Conservation (phyloP, 2,888 invertebrate genomes). For the Leptura quadrifasciata region DNA sequence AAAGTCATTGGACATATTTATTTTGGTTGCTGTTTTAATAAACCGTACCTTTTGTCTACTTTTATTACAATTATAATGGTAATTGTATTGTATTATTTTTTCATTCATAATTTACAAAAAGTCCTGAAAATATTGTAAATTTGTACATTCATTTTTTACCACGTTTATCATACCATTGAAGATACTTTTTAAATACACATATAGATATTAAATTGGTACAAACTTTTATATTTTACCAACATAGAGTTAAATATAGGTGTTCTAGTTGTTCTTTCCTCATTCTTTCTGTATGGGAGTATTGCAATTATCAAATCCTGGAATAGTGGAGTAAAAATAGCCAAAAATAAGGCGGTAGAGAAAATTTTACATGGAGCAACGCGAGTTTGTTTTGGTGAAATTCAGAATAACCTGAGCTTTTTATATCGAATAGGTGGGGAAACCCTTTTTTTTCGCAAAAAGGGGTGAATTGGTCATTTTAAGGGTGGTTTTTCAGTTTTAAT, state of each 20-base stretch:
- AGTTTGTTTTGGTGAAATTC: no score
- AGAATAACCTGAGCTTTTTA: no score
- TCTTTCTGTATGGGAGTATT: background rate
- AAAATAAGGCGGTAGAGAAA: no score
- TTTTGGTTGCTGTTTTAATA: background rate
- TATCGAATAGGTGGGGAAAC: no score
- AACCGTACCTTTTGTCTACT: background rate
- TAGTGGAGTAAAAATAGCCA: no score
- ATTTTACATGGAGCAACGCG: no score
- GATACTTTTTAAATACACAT: background rate
- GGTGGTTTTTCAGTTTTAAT: no score
- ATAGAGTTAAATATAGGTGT: background rate
- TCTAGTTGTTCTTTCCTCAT: background rate
- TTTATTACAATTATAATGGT: background rate
- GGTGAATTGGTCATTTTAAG: no score
- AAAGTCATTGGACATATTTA: no score
- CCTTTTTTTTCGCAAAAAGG: no score
- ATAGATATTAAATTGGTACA: background rate
- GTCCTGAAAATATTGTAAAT: slow-evolving; percentile 11
- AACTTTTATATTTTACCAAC: background rate
- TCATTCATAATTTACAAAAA: background rate
- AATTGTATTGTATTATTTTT: background rate
- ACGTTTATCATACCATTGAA: background rate
- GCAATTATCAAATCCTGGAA: no score
- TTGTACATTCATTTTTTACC: slow-evolving; percentile 20